These are phyloP conservation scores for Hypomecis atomaria DNA, from an alignment of 2,888 invertebrate species.

Conservation along the genomic window DNA sequence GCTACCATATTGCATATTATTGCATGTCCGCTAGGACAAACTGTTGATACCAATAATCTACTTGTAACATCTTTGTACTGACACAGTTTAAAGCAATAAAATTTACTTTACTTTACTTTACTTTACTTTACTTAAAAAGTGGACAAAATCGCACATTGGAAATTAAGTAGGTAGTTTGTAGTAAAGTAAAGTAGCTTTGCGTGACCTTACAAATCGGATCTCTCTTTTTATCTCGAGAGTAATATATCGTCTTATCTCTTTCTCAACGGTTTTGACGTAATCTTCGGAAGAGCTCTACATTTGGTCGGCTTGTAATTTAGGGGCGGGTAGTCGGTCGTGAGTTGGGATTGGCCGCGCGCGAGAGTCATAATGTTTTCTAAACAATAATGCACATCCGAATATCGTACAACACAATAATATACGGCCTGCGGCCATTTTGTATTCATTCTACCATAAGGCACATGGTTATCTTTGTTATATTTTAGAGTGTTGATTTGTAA, in stretches of 20 bases:
- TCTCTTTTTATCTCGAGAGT: conserved; percentile 20
- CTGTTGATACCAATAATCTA: too few relatives aligned
- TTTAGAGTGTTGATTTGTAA: too few relatives aligned
- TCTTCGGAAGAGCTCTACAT: not conserved
- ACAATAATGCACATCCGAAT: not conserved
- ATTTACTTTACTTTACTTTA: too few relatives aligned
- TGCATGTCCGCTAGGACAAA: too few relatives aligned
- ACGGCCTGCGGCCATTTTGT: too few relatives aligned
- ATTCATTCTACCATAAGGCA: too few relatives aligned
- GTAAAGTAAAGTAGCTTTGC: not conserved
- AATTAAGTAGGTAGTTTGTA: conserved; percentile 2
- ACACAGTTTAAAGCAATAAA: too few relatives aligned
- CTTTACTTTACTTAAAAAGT: too few relatives aligned
- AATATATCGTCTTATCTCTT: not conserved
- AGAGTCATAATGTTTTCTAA: not conserved
- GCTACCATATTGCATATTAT: too few relatives aligned
- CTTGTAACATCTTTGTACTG: too few relatives aligned
- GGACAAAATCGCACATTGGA: not conserved
- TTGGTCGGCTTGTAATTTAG: conserved; percentile 9
- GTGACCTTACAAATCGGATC: not conserved
- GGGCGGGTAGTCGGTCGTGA: conserved; percentile 27
- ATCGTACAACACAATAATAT: too few relatives aligned
- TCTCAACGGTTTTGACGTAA: not conserved
- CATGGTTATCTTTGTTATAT: too few relatives aligned
- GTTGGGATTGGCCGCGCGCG: conserved; percentile 9